A percentile compares a stretch with the other conserved stretches of the same genome.
Evolutionary conservation across 2,113 vertebrate genomes (phyloP).

Genomic region (Taxidea taxus): DNA sequence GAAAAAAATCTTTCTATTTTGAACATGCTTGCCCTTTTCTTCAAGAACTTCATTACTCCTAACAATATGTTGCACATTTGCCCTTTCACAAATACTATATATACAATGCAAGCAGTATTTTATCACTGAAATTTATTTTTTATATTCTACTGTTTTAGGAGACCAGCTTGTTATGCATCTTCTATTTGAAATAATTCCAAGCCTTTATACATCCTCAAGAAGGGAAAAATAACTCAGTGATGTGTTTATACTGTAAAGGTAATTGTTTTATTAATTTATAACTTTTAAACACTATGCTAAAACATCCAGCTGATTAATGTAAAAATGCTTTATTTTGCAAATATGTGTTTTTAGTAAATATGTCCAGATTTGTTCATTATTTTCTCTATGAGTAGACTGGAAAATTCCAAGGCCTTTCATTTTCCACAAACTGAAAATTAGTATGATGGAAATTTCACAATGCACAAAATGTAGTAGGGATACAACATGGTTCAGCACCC

Average conservation of each 20-base stretch:
- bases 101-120: background rate
- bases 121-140: background rate
- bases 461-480: background rate
- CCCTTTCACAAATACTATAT: background rate
- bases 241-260: background rate
- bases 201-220: background rate
- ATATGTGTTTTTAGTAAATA: background rate
- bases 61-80: background rate
- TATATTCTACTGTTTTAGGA: constrained; percentile 29
- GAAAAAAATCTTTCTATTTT: background rate
- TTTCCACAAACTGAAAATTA: background rate
- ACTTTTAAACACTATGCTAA: background rate
- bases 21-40: background rate
- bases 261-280: background rate
- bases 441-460: background rate
- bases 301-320: background rate
- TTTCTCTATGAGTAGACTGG: background rate
- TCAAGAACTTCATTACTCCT: background rate
- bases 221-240: rapidly evolving
- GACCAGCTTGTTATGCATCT: background rate
- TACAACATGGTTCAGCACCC: background rate
- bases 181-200: constrained; percentile 19
- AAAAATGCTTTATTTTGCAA: background rate
- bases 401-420: background rate
- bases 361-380: background rate